Percentiles rank a stretch among this genome's conserved stretches.
Conservation (phyloP, 1,140 invertebrate species). For the Stenopsyche tienmushanensis region DNA sequence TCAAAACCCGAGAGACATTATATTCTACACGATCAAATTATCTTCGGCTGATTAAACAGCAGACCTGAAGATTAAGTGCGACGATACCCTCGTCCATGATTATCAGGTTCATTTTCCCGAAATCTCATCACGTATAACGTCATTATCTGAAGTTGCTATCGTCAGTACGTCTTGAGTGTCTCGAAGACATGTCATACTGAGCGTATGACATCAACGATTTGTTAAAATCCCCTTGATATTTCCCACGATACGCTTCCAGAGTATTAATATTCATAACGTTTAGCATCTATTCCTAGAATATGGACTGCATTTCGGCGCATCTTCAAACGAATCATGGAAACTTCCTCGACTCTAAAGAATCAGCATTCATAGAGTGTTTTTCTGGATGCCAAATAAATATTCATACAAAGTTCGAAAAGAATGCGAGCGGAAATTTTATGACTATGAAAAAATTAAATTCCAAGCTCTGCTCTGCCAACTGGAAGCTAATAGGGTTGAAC, state of each 20-base stretch:
- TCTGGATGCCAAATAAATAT: slow-evolving; percentile 6
- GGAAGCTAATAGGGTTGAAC: too few relatives aligned
- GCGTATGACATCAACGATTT: background rate
- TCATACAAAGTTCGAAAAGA: slow-evolving; percentile 18
- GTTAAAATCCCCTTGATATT: slow-evolving; percentile 3
- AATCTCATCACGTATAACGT: background rate
- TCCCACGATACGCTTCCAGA: slow-evolving; percentile 13
- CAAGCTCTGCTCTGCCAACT: too few relatives aligned
- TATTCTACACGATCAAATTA: too few relatives aligned
- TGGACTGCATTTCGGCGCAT: slow-evolving; percentile 9
- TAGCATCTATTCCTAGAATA: slow-evolving; percentile 9
- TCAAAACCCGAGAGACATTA: too few relatives aligned
- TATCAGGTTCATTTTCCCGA: too few relatives aligned
- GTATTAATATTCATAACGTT: slow-evolving; percentile 16
- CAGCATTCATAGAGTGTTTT: slow-evolving; percentile 7
- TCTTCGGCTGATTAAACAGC: too few relatives aligned
- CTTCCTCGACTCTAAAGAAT: background rate
- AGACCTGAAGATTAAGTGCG: too few relatives aligned
- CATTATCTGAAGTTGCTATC: background rate
- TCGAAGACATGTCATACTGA: too few relatives aligned
- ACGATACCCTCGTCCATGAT: too few relatives aligned
- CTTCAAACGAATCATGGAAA: slow-evolving; percentile 6
- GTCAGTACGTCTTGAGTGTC: too few relatives aligned
- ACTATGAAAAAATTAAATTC: too few relatives aligned
- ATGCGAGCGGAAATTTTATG: too few relatives aligned